These are phyloP conservation scores for Characodon lateralis DNA, from an alignment of 2,797 vertebrate species.

Conservation along the genomic window DNA sequence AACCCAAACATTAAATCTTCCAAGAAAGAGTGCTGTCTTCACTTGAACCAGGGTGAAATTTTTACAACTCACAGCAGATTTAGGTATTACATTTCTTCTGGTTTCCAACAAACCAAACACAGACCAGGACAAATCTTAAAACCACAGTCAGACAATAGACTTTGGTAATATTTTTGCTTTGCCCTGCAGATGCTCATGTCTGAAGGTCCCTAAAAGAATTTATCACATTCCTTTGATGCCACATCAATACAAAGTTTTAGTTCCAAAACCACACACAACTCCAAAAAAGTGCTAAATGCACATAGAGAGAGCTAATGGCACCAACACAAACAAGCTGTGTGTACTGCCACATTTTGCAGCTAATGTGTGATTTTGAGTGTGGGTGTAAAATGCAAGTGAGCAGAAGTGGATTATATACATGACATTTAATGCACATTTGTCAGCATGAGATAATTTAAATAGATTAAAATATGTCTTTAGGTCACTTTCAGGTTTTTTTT, in stretches of 20 bases:
- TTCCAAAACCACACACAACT: slow-evolving; percentile 47
- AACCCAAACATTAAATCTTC: slow-evolving; percentile 12
- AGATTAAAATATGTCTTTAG: not conserved
- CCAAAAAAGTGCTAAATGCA: slow-evolving; percentile 33
- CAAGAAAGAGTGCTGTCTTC: slow-evolving; percentile 17
- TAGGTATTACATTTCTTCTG: slow-evolving; percentile 22
- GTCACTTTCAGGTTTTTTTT: not conserved
- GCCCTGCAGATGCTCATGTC: slow-evolving; percentile 28
- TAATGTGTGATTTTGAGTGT: slow-evolving; percentile 38
- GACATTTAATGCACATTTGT: slow-evolving; percentile 5
- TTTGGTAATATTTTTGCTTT: slow-evolving; percentile 22
- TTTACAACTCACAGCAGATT: slow-evolving; percentile 32
- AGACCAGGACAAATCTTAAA: slow-evolving; percentile 32
- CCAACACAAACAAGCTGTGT: slow-evolving; percentile 32
- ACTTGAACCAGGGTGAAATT: slow-evolving; percentile 6
- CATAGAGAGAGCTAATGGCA: slow-evolving; percentile 24
- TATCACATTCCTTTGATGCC: slow-evolving; percentile 45
- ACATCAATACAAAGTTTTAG: slow-evolving; percentile 45
- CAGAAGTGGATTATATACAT: not conserved
- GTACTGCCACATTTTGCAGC: slow-evolving; percentile 24
- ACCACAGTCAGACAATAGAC: slow-evolving; percentile 55
- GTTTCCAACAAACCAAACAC: slow-evolving; percentile 36
- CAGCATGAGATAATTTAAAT: not conserved
- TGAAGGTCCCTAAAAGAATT: slow-evolving; percentile 35
- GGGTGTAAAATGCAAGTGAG: slow-evolving; percentile 19